These are phyloP conservation scores for Drosophila sordidapex DNA, from an alignment of 2,888 invertebrate genomes.

Conservation along the genomic window DNA sequence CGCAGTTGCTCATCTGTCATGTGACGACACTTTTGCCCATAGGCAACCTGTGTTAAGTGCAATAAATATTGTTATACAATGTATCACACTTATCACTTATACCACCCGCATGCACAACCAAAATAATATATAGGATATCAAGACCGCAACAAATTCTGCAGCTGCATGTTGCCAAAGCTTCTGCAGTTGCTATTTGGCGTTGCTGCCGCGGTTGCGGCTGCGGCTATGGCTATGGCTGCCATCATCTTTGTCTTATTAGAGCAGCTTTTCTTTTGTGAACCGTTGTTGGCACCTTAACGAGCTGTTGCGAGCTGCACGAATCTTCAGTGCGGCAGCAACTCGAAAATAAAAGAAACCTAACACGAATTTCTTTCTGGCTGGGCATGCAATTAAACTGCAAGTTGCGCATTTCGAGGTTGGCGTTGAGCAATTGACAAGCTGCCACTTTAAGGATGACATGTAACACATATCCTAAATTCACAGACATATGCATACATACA, in stretches of 20 bases:
- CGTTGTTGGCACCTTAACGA: slow-evolving; percentile 60
- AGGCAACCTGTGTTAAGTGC: background rate
- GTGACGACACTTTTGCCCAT: background rate
- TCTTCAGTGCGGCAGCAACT: background rate
- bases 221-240: slow-evolving; percentile 34
- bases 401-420: slow-evolving; percentile 56
- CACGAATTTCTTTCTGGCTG: slow-evolving; percentile 38
- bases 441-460: slow-evolving; percentile 70
- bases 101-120: background rate
- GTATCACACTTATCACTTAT: background rate
- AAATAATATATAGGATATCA: slow-evolving; percentile 30
- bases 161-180: slow-evolving; percentile 40
- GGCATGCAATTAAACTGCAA: slow-evolving; percentile 72
- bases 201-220: slow-evolving; percentile 6
- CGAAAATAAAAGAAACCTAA: slow-evolving; percentile 4
- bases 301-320: slow-evolving; percentile 49
- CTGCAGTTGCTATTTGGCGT: slow-evolving; percentile 15
- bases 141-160: slow-evolving; percentile 59
- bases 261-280: slow-evolving; percentile 58
- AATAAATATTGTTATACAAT: background rate
- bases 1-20: background rate
- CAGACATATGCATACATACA: slow-evolving; percentile 17
- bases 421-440: slow-evolving; percentile 72
- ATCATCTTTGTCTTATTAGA: slow-evolving; percentile 74
- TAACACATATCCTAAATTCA: slow-evolving; percentile 34